These are phyloP conservation scores for Cryptoblepharus egeriae DNA, from an alignment of 2,797 vertebrate species.

Conservation along the genomic window DNA sequence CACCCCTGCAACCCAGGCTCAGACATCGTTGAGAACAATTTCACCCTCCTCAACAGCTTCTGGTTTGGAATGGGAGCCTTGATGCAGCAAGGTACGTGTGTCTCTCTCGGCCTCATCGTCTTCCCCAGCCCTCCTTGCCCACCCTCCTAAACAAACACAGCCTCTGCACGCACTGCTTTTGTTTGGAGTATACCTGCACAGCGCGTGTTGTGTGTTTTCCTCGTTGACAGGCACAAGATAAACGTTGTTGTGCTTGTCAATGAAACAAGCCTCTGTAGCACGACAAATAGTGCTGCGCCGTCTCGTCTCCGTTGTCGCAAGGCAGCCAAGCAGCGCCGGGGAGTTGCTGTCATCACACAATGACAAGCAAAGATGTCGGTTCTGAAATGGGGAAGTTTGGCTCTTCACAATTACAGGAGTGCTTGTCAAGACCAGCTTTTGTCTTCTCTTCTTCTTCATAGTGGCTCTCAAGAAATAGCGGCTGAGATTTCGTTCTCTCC, in stretches of 20 bases:
- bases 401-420: constrained; percentile 67
- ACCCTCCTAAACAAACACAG: background rate
- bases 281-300: background rate
- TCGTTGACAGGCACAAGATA: constrained; percentile 45
- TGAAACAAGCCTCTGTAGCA: constrained; percentile 35
- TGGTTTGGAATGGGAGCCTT: constrained; percentile 98
- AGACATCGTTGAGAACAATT: constrained; percentile 97
- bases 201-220: background rate
- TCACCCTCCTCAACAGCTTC: constrained; percentile 98
- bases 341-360: constrained; percentile 73
- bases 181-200: background rate
- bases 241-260: constrained; percentile 76
- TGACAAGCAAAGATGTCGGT: constrained; percentile 78
- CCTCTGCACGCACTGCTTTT: constrained; percentile 56
- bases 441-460: constrained; percentile 10
- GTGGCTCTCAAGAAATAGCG: background rate
- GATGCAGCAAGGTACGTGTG: constrained; percentile 91
- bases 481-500: background rate
- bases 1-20: constrained; percentile 97
- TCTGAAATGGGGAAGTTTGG: constrained; percentile 71
- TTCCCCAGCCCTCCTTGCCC: background rate
- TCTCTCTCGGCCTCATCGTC: background rate
- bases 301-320: background rate
- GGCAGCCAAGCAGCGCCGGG: constrained; percentile 60
- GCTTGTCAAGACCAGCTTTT: background rate